Evolutionary conservation across 2,888 invertebrate species (phyloP).

Genomic region (Tetramorium bicarinatum): DNA sequence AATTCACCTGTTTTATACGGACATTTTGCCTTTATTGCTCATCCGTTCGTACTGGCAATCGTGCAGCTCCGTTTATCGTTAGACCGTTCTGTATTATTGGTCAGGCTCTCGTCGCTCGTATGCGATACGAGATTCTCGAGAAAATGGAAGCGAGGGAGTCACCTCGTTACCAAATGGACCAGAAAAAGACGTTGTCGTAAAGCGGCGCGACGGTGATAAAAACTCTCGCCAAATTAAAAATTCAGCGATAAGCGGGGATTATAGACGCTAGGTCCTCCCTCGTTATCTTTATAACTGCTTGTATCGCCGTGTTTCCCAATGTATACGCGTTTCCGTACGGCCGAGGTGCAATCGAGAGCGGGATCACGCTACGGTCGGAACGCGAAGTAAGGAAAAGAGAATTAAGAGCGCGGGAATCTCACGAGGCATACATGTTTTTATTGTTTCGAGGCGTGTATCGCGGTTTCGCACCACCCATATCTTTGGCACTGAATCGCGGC

Average conservation of each 20-base stretch:
- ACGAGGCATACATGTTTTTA: not conserved
- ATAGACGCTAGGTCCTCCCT: conserved; percentile 6
- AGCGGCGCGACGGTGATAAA: conserved; percentile 35
- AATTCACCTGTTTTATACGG: conserved; percentile 24
- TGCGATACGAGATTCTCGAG: conserved; percentile 25
- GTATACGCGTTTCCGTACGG: conserved; percentile 24
- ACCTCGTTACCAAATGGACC: conserved; percentile 51
- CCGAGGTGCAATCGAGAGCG: conserved; percentile 24
- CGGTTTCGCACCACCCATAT: not conserved
- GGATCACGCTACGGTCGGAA: conserved; percentile 5
- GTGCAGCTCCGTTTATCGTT: conserved; percentile 36
- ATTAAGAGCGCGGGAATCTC: not conserved
- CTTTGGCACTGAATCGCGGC: not conserved
- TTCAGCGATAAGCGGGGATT: conserved; percentile 42
- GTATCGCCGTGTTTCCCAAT: conserved; percentile 43
- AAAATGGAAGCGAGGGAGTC: conserved; percentile 47
- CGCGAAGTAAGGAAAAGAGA: not conserved
- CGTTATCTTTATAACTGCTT: conserved; percentile 55
- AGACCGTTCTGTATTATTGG: conserved; percentile 42
- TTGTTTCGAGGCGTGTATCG: not conserved
- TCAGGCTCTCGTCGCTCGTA: conserved; percentile 3
- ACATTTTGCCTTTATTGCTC: conserved; percentile 29
- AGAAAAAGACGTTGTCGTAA: conserved; percentile 46
- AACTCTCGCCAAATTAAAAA: conserved; percentile 46
- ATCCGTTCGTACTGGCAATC: conserved; percentile 2